Evolutionary conservation across 2,113 vertebrate species (phyloP), one percentile per base, ranked within the genome.

Genomic region (Corythaeola cristata): DNA sequence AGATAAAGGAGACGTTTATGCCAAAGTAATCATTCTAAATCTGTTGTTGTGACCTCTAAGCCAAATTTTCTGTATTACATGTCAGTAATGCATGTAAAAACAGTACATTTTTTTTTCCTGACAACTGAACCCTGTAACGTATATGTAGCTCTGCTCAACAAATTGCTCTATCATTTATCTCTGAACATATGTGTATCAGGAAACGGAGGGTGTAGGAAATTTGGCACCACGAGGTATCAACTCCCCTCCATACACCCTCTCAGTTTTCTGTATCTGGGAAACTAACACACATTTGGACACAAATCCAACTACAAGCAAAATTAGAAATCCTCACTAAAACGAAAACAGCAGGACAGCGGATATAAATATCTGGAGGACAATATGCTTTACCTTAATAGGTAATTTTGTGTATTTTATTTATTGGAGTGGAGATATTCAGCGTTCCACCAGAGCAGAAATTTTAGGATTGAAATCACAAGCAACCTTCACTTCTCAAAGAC

Each of bases 321-420:
- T 93, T 55, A 94, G 94, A 92, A 94, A 95, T 94, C 58, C 62
- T 47, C 63, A 50, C 80, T 93, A 62, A 93, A 94, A 81, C 24
- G 81, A 95, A 82, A 89, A 56, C 81, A 92, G 94, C 87, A 60
- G 85, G 91, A 66, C 37, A 63, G 80, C 5, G 5, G 91, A 92
- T 96, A 97, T 91, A 97, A 96, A 95, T 96, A 96, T 89, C 95
- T 67, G n/a, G 69, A 92, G 55, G 71, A 95, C 89, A 94, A 76
- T 95, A 49, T 15, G 45, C 80, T 95, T 97, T 97, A 96, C 95
- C 95, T 93, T 96, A 97, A 96, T 95, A 94, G 94, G 96, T 95
- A 91, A 97, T 94, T 90, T 86, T 71, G 83, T 41, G 0, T 82
- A 75, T 93, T 92, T 96, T 90, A 92, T 94, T 93, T 95, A 85